Percentiles rank a stretch among this genome's conserved stretches.
These are phyloP conservation scores for Lophius piscatorius DNA, from an alignment of 2,113 vertebrate species.

Conservation along the genomic window DNA sequence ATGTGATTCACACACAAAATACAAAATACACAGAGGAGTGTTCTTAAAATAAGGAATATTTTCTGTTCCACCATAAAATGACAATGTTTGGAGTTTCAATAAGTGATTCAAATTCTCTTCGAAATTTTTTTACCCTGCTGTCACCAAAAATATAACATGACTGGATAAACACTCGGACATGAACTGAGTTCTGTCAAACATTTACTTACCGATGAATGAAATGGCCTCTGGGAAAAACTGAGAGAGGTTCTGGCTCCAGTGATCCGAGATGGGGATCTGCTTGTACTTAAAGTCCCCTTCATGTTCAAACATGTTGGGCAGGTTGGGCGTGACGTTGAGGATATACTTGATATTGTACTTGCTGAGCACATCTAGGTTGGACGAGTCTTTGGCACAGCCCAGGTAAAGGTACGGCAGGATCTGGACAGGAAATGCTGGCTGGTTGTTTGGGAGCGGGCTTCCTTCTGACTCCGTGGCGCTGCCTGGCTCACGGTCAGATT, in stretches of 20 bases:
- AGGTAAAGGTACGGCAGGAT: slow-evolving; percentile 97
- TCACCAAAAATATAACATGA: not conserved
- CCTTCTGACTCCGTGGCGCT: slow-evolving; percentile 96
- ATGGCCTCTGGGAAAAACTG: slow-evolving; percentile 99
- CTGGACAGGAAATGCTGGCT: slow-evolving; percentile 96
- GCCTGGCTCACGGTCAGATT: slow-evolving; percentile 95
- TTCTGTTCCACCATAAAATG: too few relatives aligned
- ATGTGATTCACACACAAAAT: not conserved
- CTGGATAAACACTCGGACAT: not conserved
- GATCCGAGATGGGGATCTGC: slow-evolving; percentile 99
- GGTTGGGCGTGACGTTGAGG: slow-evolving; percentile 98
- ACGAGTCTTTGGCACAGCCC: slow-evolving; percentile 98
- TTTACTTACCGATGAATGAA: slow-evolving; percentile 95
- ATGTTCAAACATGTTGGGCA: slow-evolving; percentile 98
- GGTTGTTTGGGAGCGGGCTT: slow-evolving; percentile 92
- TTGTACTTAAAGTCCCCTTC: slow-evolving; percentile 99
- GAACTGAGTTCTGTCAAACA: not conserved
- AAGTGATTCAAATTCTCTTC: too few relatives aligned
- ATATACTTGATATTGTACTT: slow-evolving; percentile 99
- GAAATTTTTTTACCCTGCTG: not conserved
- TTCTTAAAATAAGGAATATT: too few relatives aligned
- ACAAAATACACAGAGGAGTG: too few relatives aligned
- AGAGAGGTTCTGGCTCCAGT: slow-evolving; percentile 99
- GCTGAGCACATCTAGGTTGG: slow-evolving; percentile 94
- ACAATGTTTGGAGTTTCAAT: too few relatives aligned